A percentile compares a stretch with the other conserved stretches of the same genome.
Evolutionary conservation across 1,140 invertebrate species (phyloP).

Genomic region (Cotesia glomerata): DNA sequence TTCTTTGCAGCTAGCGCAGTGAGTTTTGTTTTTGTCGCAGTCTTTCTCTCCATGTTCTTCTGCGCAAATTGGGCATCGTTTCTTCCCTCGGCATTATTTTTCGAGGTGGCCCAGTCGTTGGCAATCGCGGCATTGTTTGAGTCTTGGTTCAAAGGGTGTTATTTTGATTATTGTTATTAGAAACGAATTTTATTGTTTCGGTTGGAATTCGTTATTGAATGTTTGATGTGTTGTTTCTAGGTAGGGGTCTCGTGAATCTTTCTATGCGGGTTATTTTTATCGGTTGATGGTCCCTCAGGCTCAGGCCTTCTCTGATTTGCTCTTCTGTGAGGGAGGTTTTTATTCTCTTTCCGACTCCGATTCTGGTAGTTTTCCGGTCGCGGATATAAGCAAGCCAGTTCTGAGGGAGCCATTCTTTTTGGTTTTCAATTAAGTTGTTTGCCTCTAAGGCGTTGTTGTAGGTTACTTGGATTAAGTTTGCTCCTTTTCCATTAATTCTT

Average conservation of each 20-base stretch:
- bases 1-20: constrained; percentile 2
- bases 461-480: constrained; percentile 1
- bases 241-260: constrained; percentile 13
- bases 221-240: no score
- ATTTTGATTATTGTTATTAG: constrained; percentile 24
- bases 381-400: constrained; percentile 20
- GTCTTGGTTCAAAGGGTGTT: background rate
- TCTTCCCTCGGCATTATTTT: background rate
- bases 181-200: constrained; percentile 15
- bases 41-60: background rate
- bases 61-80: constrained; percentile 2
- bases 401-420: background rate
- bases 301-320: constrained; percentile 17
- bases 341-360: constrained; percentile 8
- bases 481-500: constrained; percentile 16
- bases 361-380: constrained; percentile 10
- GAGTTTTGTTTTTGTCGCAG: background rate
- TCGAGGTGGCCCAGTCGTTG: constrained; percentile 9
- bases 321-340: constrained; percentile 8
- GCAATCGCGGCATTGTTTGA: constrained; percentile 11
- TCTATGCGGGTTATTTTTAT: constrained; percentile 5
- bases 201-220: background rate
- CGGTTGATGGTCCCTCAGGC: constrained; percentile 9
- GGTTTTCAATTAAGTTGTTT: background rate
- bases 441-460: background rate